A percentile compares a stretch with the other conserved stretches of the same genome.
These are phyloP conservation scores for Tipula lateralis DNA, from an alignment of 2,888 invertebrate genomes.

Conservation along the genomic window DNA sequence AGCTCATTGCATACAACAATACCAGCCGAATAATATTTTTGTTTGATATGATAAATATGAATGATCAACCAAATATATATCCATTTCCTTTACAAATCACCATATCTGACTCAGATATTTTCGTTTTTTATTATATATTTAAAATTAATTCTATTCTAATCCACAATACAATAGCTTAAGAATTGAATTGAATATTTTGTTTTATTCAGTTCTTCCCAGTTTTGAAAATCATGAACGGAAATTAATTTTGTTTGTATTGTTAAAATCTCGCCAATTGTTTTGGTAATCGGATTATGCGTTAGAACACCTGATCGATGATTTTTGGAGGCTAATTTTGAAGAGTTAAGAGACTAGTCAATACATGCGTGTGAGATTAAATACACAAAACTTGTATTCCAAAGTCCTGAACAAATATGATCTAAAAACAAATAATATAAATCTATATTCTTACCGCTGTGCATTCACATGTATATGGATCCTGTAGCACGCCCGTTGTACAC, in stretches of 20 bases:
- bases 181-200: not conserved
- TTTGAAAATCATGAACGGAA: not conserved
- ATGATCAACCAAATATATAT: not conserved
- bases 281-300: not conserved
- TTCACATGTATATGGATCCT: constrained; percentile 56
- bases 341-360: not conserved
- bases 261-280: not conserved
- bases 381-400: not conserved
- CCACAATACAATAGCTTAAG: not conserved
- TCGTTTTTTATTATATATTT: not conserved
- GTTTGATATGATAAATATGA: not conserved
- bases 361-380: not conserved
- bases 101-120: not conserved
- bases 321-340: too few species aligned
- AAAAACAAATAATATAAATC: not conserved
- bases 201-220: not conserved
- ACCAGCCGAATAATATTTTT: not conserved
- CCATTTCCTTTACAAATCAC: constrained; percentile 24
- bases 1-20: not conserved
- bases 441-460: constrained; percentile 44
- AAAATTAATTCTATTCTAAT: not conserved
- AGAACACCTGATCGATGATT: too few species aligned
- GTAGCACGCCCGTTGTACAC: constrained; percentile 59
- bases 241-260: not conserved
- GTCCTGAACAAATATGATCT: not conserved